Conservation (phyloP, 2,888 invertebrate species). For the Belgica antarctica region DNA sequence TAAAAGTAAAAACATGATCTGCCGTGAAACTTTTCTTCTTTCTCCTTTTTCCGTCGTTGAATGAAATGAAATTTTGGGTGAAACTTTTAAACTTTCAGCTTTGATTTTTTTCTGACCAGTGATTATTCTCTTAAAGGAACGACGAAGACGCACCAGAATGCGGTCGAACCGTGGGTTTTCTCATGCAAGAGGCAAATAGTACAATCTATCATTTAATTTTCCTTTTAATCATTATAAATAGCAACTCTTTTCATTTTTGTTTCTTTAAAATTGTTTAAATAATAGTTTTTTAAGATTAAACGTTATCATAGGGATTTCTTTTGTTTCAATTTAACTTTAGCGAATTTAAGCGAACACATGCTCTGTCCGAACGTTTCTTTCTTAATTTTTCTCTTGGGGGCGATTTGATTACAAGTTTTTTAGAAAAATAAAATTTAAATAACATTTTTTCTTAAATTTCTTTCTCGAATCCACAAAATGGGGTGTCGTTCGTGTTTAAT, state of each 20-base stretch:
- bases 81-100: background rate
- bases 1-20: background rate
- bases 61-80: conserved; percentile 34
- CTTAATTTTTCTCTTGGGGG: background rate
- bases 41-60: background rate
- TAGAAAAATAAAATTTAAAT: conserved; percentile 43
- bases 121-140: background rate
- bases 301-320: background rate
- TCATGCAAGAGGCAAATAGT: conserved; percentile 16
- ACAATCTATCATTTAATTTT: background rate
- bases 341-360: background rate
- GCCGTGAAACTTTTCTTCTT: background rate
- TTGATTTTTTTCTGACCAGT: background rate
- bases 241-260: conserved; percentile 25
- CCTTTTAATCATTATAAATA: conserved; percentile 37
- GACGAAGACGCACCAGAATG: background rate
- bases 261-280: conserved; percentile 18
- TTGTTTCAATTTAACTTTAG: background rate
- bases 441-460: conserved; percentile 32
- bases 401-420: conserved; percentile 16
- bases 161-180: too few relatives aligned
- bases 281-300: conserved; percentile 22
- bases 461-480: too few relatives aligned
- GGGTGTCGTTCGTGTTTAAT: background rate
- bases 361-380: background rate